Percentiles rank a stretch among this genome's conserved stretches.
Conservation (phyloP, 2,797 vertebrate genomes). For the Sibirionetta formosa region DNA sequence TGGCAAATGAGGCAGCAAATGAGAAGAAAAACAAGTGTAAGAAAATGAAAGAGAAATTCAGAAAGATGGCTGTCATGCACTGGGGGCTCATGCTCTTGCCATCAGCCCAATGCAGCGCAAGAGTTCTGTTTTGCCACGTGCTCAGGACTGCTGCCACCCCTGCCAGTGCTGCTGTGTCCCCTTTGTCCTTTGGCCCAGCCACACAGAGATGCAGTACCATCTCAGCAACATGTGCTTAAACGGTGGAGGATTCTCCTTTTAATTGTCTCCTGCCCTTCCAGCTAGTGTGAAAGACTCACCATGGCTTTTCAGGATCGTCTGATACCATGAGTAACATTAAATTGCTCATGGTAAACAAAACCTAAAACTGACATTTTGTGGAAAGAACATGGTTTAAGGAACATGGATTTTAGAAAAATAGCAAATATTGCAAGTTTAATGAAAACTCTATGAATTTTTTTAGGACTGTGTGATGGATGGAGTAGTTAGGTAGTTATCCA, state of each 20-base stretch:
- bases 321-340: not conserved
- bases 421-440: not conserved
- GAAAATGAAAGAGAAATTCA: not conserved
- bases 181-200: rapidly evolving
- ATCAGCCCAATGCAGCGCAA: not conserved
- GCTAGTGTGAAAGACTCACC: rapidly evolving
- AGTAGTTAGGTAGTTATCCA: not conserved
- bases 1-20: not conserved
- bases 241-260: not conserved
- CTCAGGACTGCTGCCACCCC: rapidly evolving
- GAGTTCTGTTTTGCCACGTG: not conserved
- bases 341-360: not conserved
- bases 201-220: rapidly evolving
- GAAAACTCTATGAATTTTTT: not conserved
- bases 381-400: not conserved
- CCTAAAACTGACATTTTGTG: not conserved
- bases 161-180: not conserved
- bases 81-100: not conserved
- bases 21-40: not conserved
- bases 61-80: not conserved
- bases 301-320: not conserved
- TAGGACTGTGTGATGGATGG: not conserved
- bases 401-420: not conserved
- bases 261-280: not conserved
- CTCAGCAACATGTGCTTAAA: not conserved